These are phyloP conservation scores for Bibio marci DNA, from an alignment of 2,888 invertebrate genomes.

Conservation along the genomic window DNA sequence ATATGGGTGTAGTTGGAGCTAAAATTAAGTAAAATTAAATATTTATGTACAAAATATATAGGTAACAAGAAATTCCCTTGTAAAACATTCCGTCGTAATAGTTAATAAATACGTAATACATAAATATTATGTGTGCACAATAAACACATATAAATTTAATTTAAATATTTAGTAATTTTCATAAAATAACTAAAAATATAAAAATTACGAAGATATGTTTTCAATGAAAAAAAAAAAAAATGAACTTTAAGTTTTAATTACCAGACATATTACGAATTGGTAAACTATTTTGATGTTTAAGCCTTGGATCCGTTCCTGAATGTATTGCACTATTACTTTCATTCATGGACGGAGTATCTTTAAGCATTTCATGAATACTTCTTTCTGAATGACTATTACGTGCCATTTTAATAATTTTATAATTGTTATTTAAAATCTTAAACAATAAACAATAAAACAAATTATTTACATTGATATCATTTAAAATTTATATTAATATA, in stretches of 20 bases:
- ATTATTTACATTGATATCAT: too few species aligned
- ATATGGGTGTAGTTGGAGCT: conserved; percentile 34
- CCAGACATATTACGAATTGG: conserved; percentile 54
- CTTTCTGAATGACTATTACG: conserved; percentile 30
- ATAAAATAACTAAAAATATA: not conserved
- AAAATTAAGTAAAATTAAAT: conserved; percentile 2
- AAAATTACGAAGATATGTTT: not conserved
- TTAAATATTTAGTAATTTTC: too few species aligned
- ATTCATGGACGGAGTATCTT: conserved; percentile 62
- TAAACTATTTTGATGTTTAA: conserved; percentile 46
- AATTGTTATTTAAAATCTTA: too few species aligned
- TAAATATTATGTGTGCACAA: too few species aligned
- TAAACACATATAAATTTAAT: too few species aligned
- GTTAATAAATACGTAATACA: too few species aligned
- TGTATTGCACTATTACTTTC: conserved; percentile 59
- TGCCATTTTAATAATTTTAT: too few species aligned
- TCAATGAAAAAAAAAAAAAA: not conserved
- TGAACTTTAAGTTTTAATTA: conserved; percentile 20
- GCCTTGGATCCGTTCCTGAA: conserved; percentile 51
- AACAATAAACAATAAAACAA: too few species aligned
- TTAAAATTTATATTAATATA: too few species aligned
- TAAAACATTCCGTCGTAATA: too few species aligned
- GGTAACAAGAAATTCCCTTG: not conserved
- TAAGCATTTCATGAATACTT: conserved; percentile 73
- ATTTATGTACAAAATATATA: not conserved